A percentile compares a stretch with the other conserved stretches of the same genome.
phyloP scores from a whole-genome alignment of 2,888 invertebrate species.

The Cepaea hortensis region DNA sequence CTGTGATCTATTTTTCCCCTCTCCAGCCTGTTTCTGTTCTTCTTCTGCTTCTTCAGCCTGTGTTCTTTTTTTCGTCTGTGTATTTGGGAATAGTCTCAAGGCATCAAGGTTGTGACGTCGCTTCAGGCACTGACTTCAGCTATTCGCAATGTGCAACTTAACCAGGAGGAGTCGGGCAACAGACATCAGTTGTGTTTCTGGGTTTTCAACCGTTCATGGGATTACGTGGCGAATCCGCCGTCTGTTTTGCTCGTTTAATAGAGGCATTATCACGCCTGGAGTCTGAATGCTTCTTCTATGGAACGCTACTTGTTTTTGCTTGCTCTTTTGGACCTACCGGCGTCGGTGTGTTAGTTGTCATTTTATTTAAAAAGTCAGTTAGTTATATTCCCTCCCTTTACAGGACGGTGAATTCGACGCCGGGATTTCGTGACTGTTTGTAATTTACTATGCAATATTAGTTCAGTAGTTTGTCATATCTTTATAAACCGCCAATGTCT shows the following conservation, averaged over 20 bases:
- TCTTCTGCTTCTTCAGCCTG: background rate
- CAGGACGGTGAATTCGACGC: too few relatives aligned
- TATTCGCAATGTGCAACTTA: background rate
- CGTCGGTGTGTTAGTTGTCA: too few relatives aligned
- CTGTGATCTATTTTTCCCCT: background rate
- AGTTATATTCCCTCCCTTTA: too few relatives aligned
- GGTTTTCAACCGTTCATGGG: background rate
- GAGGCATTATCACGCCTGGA: background rate
- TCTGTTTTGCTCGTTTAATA: background rate
- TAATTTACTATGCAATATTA: too few relatives aligned
- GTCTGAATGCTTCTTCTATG: background rate
- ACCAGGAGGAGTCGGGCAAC: background rate
- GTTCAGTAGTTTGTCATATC: too few relatives aligned
- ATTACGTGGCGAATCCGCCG: background rate
- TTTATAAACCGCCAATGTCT: too few relatives aligned
- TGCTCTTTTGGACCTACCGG: too few relatives aligned
- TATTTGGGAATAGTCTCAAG: background rate
- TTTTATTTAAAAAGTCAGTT: too few relatives aligned
- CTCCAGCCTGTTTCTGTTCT: background rate
- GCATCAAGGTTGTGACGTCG: slow-evolving; percentile 14
- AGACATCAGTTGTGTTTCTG: background rate
- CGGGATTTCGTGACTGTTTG: too few relatives aligned
- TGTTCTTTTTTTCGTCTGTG: background rate
- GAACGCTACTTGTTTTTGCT: too few relatives aligned
- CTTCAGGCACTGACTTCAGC: background rate